Evolutionary conservation across 1,140 invertebrate genomes (phyloP).

Genomic region (Papilio dardanus): DNA sequence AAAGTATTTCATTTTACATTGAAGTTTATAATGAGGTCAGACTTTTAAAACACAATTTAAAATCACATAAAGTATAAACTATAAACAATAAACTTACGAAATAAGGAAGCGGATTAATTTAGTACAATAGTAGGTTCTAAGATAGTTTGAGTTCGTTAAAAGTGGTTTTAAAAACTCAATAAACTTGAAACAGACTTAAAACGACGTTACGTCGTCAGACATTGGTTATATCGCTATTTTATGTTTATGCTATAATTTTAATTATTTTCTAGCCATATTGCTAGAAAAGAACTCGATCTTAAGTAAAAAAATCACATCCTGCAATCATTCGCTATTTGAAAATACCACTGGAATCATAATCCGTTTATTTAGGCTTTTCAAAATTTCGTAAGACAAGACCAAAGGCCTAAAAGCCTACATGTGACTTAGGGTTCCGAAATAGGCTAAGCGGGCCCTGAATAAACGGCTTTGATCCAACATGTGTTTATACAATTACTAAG

Average conservation of each 20-base stretch:
- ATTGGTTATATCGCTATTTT: too few relatives aligned
- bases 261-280: too few relatives aligned
- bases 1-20: neutral
- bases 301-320: too few relatives aligned
- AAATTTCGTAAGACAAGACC: too few relatives aligned
- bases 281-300: too few relatives aligned
- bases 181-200: neutral
- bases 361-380: too few relatives aligned
- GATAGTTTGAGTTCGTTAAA: neutral
- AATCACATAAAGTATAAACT: neutral
- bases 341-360: neutral
- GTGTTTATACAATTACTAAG: neutral
- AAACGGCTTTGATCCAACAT: too few relatives aligned
- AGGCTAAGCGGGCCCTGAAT: too few relatives aligned
- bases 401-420: too few relatives aligned
- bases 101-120: neutral
- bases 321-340: neutral
- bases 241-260: too few relatives aligned
- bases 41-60: constrained; percentile 2
- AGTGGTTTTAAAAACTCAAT: neutral
- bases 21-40: neutral
- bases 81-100: constrained; percentile 16
- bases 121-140: neutral
- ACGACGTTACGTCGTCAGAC: neutral
- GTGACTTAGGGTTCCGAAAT: too few relatives aligned